Conservation (phyloP, 2,797 vertebrate genomes). For the Neosilurus mollespiculum region DNA sequence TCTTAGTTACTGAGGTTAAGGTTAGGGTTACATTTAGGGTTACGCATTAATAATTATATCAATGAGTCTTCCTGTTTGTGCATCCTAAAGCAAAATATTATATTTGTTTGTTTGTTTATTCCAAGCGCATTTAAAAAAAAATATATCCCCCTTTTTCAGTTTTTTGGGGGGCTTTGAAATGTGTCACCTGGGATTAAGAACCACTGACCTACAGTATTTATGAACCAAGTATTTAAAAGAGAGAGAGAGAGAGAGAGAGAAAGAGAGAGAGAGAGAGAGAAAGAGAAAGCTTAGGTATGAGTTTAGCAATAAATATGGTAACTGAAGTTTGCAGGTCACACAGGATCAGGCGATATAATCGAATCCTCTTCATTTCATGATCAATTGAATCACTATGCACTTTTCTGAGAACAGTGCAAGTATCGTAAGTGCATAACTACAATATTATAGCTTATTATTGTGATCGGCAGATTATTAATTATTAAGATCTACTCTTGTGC, state of each 20-base stretch:
- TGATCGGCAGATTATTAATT: not conserved
- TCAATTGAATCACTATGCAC: not conserved
- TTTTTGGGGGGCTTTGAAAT: not conserved
- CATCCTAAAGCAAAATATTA: not conserved
- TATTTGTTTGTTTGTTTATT: not conserved
- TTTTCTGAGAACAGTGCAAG: not conserved
- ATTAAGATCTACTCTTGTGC: not conserved
- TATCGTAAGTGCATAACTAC: not conserved
- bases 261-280: too few relatives aligned
- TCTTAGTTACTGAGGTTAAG: not conserved
- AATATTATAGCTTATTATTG: not conserved
- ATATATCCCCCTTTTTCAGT: not conserved
- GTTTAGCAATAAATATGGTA: not conserved
- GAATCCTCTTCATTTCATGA: not conserved
- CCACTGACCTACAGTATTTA: not conserved
- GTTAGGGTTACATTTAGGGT: not conserved
- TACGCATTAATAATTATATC: not conserved
- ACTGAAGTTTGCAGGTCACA: not conserved
- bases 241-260: not conserved
- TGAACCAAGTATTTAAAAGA: not conserved
- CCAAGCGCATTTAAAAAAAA: not conserved
- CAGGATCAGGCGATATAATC: not conserved
- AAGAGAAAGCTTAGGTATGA: not conserved
- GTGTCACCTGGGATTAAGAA: not conserved
- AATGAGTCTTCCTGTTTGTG: not conserved